These are phyloP conservation scores for Forbesichthys agassizii DNA, from an alignment of 2,113 vertebrate species.

Conservation along the genomic window DNA sequence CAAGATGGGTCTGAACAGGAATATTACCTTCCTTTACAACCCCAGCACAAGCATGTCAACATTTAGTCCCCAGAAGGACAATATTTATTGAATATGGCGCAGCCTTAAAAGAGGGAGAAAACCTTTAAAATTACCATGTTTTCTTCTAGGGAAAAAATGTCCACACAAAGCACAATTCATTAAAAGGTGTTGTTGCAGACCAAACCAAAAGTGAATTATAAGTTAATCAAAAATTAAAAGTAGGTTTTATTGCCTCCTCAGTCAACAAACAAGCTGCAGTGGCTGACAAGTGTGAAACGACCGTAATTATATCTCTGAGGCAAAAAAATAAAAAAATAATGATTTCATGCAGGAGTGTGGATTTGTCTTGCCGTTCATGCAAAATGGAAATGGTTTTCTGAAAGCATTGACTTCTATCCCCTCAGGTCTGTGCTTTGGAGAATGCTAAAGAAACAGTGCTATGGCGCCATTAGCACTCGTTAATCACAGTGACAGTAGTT, in stretches of 20 bases:
- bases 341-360: slow-evolving; percentile 27
- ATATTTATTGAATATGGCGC: neutral
- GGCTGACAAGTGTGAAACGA: slow-evolving; percentile 49
- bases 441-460: slow-evolving; percentile 27
- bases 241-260: slow-evolving; percentile 44
- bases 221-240: slow-evolving; percentile 64
- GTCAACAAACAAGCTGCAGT: slow-evolving; percentile 45
- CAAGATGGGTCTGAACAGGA: neutral
- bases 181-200: slow-evolving; percentile 20
- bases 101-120: neutral
- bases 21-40: neutral
- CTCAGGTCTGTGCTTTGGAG: slow-evolving; percentile 24
- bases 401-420: slow-evolving; percentile 32
- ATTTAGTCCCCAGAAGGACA: neutral
- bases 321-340: slow-evolving; percentile 13
- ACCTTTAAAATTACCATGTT: neutral
- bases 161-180: slow-evolving; percentile 19
- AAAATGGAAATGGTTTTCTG: slow-evolving; percentile 24
- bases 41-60: neutral
- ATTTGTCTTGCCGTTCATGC: slow-evolving; percentile 33
- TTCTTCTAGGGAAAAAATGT: neutral
- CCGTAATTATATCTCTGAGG: slow-evolving; percentile 57
- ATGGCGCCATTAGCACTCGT: slow-evolving; percentile 52
- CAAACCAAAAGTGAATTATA: slow-evolving; percentile 28
- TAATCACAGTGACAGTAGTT: slow-evolving; percentile 49